These are phyloP conservation scores for Malurus elegans DNA, from an alignment of 2,113 vertebrate species.

Conservation along the genomic window DNA sequence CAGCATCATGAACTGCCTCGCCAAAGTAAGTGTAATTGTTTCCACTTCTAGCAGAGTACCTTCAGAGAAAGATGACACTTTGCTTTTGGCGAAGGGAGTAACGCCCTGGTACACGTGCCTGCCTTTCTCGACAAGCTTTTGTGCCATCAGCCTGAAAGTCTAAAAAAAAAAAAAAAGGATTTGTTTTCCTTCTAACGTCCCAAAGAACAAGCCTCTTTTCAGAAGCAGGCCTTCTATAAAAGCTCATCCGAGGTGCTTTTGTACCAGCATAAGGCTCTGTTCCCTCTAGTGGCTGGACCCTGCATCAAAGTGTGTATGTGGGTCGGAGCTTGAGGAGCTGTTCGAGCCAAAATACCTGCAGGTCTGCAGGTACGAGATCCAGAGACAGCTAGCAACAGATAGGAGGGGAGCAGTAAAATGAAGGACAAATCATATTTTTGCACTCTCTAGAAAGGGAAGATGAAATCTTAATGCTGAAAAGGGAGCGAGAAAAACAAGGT, in stretches of 20 bases:
- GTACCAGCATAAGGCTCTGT: background rate
- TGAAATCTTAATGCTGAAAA: background rate
- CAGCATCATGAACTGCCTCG: background rate
- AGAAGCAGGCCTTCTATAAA: background rate
- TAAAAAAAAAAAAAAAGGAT: background rate
- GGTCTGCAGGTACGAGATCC: background rate
- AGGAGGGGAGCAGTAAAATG: rapidly evolving
- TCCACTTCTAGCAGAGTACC: background rate
- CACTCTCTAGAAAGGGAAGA: background rate
- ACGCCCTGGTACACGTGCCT: background rate
- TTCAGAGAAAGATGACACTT: background rate
- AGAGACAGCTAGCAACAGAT: background rate
- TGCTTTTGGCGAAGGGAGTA: background rate
- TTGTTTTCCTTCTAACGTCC: background rate
- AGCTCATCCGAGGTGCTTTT: background rate
- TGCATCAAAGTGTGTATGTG: rapidly evolving
- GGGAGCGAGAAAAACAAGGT: background rate
- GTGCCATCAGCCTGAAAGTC: background rate
- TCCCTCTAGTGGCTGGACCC: background rate
- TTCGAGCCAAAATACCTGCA: background rate
- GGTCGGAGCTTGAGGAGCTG: background rate
- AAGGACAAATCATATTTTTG: background rate
- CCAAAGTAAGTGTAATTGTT: background rate
- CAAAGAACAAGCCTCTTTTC: background rate
- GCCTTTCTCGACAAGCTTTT: background rate